Evolutionary conservation across 2,113 vertebrate species (phyloP).

Genomic region (Phylloscopus trochilus): DNA sequence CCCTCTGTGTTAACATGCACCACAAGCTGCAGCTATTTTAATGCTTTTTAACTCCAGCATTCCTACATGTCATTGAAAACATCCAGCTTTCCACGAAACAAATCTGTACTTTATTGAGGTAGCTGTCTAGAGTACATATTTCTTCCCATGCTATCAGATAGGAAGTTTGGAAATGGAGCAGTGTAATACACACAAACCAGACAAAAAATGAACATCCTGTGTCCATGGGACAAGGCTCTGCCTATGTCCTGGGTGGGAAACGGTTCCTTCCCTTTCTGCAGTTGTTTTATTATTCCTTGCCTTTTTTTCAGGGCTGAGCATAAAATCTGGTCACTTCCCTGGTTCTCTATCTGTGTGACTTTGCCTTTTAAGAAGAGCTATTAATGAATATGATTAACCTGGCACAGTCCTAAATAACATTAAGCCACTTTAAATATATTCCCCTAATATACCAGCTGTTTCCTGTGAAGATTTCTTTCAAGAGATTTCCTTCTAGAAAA

Average conservation of each 20-base stretch:
- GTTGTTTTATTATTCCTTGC: not conserved
- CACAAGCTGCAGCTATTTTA: not conserved
- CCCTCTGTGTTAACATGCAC: not conserved
- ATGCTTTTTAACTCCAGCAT: not conserved
- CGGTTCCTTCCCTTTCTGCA: not conserved
- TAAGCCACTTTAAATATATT: not conserved
- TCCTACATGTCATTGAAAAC: not conserved
- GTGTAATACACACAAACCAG: not conserved
- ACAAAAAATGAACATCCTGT: not conserved
- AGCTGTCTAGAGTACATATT: not conserved
- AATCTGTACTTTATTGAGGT: not conserved
- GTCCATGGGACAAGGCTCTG: not conserved
- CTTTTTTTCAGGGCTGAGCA: not conserved
- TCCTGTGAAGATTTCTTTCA: not conserved
- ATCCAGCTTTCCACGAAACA: not conserved
- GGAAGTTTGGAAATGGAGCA: not conserved
- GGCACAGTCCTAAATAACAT: not conserved
- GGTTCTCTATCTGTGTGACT: not conserved
- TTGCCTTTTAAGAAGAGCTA: not conserved
- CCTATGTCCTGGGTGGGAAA: not conserved
- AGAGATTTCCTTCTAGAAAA: not conserved
- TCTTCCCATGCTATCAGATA: not conserved
- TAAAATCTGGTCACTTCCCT: not conserved
- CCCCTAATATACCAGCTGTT: not conserved
- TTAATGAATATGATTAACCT: not conserved